A percentile compares a stretch with the other conserved stretches of the same genome.
Conservation (phyloP, 1,140 invertebrate species). For the Apis cerana region DNA sequence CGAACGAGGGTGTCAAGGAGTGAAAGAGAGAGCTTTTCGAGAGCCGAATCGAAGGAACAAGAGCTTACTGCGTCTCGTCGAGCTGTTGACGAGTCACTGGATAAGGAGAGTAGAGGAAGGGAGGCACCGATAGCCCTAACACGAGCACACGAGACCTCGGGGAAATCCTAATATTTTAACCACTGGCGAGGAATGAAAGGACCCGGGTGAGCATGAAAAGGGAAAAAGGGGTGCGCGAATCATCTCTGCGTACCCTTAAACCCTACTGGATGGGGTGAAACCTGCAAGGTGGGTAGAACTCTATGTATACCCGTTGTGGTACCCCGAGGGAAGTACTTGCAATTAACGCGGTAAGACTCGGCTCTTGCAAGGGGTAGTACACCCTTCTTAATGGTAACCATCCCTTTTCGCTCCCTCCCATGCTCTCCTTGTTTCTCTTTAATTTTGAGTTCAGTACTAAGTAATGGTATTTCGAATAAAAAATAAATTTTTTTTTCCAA, state of each 20-base stretch:
- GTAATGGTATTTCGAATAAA: no score
- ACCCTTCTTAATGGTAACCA: conserved; percentile 40
- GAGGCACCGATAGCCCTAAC: conserved; percentile 15
- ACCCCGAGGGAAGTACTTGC: conserved; percentile 71
- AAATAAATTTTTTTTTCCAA: no score
- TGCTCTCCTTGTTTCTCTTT: not conserved
- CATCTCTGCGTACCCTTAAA: conserved; percentile 62
- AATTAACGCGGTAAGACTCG: conserved; percentile 72
- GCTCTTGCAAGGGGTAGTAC: conserved; percentile 50
- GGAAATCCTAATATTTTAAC: conserved; percentile 72
- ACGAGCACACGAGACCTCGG: conserved; percentile 45
- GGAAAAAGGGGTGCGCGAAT: conserved; percentile 65
- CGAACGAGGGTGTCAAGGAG: conserved; percentile 21
- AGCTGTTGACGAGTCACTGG: conserved; percentile 32
- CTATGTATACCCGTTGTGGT: conserved; percentile 61
- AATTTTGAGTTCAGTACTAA: not conserved
- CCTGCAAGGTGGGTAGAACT: conserved; percentile 43
- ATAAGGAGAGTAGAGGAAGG: not conserved
- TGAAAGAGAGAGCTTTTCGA: conserved; percentile 25
- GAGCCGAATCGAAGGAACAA: conserved; percentile 36
- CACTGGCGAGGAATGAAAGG: conserved; percentile 67
- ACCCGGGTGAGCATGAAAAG: conserved; percentile 65
- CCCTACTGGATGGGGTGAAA: conserved; percentile 44
- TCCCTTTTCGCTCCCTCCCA: conserved; percentile 8
- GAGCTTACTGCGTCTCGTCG: conserved; percentile 23